A percentile compares a stretch with the other conserved stretches of the same genome.
phyloP scores from a whole-genome alignment of 2,888 invertebrate species.

The Torymus aiolomorphi region DNA sequence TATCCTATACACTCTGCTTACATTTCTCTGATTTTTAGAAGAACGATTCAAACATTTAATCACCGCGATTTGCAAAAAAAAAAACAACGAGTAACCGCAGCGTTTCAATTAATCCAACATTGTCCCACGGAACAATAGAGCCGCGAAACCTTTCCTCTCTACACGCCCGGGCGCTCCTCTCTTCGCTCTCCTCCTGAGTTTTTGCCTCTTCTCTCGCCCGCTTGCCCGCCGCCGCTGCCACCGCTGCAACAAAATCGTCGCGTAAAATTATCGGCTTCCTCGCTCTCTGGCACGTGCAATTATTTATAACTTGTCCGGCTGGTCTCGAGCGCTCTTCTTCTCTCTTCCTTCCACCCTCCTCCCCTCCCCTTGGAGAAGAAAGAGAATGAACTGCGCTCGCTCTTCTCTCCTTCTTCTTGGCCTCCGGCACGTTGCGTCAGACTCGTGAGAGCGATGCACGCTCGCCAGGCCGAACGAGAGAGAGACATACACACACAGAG shows the following conservation, averaged over 20 bases:
- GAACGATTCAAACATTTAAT: too few species aligned
- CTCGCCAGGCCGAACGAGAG: slow-evolving; percentile 21
- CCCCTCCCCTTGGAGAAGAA: slow-evolving; percentile 29
- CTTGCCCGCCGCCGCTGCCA: background rate
- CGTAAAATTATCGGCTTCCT: slow-evolving; percentile 47
- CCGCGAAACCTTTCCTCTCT: too few species aligned
- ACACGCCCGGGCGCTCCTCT: background rate
- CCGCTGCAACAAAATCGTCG: background rate
- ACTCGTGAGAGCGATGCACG: slow-evolving; percentile 5
- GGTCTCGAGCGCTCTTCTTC: background rate
- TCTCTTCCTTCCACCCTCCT: too few species aligned
- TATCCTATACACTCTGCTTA: too few species aligned
- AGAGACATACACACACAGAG: background rate
- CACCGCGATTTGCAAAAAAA: too few species aligned
- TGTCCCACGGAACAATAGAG: too few species aligned
- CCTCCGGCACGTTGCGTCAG: slow-evolving; percentile 19
- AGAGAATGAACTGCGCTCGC: slow-evolving; percentile 28
- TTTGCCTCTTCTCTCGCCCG: background rate
- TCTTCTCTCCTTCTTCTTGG: slow-evolving; percentile 16
- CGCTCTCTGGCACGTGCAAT: slow-evolving; percentile 25
- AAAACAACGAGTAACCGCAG: too few species aligned
- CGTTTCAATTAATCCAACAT: too few species aligned
- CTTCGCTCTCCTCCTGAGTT: background rate
- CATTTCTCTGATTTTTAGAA: too few species aligned
- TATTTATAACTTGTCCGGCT: slow-evolving; percentile 51